Percentiles rank a stretch among this genome's conserved stretches.
Conservation (phyloP, 2,113 vertebrate species). For the Hyla sarda region DNA sequence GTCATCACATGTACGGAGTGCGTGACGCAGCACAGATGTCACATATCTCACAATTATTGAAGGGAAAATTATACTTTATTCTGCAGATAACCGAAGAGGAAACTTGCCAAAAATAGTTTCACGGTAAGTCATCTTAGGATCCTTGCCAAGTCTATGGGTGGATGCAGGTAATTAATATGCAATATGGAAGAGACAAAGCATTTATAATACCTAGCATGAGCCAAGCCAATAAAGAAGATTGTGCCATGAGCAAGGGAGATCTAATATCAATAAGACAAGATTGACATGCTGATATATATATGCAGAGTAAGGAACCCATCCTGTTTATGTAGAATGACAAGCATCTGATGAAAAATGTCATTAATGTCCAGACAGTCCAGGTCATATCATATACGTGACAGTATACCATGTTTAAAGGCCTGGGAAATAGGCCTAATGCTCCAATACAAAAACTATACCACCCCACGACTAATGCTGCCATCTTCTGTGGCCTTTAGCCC, state of each 20-base stretch:
- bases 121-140: not conserved
- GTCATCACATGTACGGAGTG: not conserved
- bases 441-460: too few species aligned
- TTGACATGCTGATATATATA: not conserved
- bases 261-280: not conserved
- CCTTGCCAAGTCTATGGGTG: not conserved
- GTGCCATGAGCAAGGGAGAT: not conserved
- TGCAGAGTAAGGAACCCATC: not conserved
- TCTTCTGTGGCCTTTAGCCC: too few species aligned
- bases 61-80: not conserved
- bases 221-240: not conserved
- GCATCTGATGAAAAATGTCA: not conserved
- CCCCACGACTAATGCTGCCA: too few species aligned
- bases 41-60: not conserved
- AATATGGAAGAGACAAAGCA: not conserved
- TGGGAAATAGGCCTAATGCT: too few species aligned
- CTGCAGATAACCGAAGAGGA: not conserved
- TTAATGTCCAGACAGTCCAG: not conserved
- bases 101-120: slow-evolving; percentile 9
- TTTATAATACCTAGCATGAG: not conserved
- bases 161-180: not conserved
- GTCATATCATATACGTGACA: not conserved
- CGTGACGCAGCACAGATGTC: not conserved
- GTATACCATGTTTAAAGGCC: too few species aligned
- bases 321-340: not conserved